These are phyloP conservation scores for Sinocyclocheilus maitianheensis DNA, from an alignment of 2,113 vertebrate species.

Conservation along the genomic window DNA sequence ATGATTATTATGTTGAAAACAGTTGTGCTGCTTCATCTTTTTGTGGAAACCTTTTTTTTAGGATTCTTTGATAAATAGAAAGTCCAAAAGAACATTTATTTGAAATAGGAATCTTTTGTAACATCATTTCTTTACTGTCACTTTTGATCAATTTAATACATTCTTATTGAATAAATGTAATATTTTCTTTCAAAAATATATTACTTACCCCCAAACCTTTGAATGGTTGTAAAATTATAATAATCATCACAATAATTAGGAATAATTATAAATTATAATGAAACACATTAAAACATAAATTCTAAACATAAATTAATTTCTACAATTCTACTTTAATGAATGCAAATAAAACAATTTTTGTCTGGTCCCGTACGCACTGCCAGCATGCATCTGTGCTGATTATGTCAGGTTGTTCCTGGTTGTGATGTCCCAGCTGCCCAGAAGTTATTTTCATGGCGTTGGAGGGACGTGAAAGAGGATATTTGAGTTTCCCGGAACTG, in stretches of 20 bases:
- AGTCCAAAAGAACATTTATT: too few relatives aligned
- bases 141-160: background rate
- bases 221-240: background rate
- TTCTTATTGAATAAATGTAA: background rate
- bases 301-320: background rate
- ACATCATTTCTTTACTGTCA: background rate
- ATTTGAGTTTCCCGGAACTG: slow-evolving; percentile 57
- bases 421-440: slow-evolving; percentile 57
- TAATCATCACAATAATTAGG: background rate
- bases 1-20: too few relatives aligned
- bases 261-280: background rate
- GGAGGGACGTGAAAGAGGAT: slow-evolving; percentile 54
- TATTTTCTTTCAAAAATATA: too few relatives aligned
- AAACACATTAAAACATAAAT: background rate
- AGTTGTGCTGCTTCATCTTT: too few relatives aligned
- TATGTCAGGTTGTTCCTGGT: background rate
- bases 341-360: background rate
- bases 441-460: slow-evolving; percentile 53
- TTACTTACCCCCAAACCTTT: background rate
- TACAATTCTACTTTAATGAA: background rate
- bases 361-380: too few relatives aligned
- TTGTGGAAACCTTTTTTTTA: too few relatives aligned
- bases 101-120: background rate
- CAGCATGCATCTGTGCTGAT: background rate
- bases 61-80: too few relatives aligned